Conservation (phyloP, 2,797 vertebrate species). For the Amazona ochrocephala region DNA sequence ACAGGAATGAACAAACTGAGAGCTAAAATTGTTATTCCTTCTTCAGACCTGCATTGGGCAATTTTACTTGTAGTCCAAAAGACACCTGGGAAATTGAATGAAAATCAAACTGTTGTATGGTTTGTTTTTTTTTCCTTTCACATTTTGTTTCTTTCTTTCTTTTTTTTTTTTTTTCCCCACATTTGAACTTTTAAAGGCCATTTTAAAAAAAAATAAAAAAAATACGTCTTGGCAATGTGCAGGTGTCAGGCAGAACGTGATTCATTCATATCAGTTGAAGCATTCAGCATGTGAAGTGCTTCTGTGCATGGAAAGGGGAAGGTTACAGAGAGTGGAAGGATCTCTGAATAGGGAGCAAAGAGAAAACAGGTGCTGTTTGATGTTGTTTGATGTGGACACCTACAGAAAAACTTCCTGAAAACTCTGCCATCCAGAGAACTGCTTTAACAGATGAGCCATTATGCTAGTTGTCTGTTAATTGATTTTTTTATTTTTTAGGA, state of each 20-base stretch:
- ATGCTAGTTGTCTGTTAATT: neutral
- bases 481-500: conserved; percentile 19
- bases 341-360: neutral
- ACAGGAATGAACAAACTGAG: neutral
- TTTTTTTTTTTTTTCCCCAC: accelerated
- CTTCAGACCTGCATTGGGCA: neutral
- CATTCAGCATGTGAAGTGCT: neutral
- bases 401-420: neutral
- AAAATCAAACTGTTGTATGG: neutral
- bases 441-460: neutral
- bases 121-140: neutral
- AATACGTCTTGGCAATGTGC: neutral
- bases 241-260: neutral
- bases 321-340: neutral
- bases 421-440: neutral
- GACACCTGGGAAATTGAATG: neutral
- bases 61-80: neutral
- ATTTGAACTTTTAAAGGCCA: neutral
- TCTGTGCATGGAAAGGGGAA: neutral
- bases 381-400: neutral
- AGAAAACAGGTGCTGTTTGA: neutral
- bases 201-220: neutral
- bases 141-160: neutral
- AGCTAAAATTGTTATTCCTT: neutral
- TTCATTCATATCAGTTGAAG: neutral